phyloP scores from a whole-genome alignment of 2,888 invertebrate species.

The Andrena bicolor region DNA sequence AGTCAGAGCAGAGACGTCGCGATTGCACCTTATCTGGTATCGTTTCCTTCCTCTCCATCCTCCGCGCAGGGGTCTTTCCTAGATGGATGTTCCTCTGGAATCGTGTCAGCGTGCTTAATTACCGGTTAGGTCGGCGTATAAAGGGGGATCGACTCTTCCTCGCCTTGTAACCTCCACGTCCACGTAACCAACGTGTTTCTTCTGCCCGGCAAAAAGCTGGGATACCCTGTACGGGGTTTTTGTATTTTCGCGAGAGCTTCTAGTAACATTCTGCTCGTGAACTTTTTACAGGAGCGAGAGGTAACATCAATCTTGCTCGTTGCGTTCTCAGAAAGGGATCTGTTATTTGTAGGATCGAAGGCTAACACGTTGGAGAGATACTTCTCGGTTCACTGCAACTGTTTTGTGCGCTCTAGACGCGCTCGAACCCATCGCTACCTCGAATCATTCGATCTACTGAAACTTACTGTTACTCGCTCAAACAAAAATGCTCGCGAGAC shows the following conservation, averaged over 20 bases:
- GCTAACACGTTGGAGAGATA: no score
- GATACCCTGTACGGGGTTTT: not conserved
- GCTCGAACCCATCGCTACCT: no score
- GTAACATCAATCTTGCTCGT: no score
- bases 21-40: slow-evolving; percentile 60
- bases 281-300: no score
- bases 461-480: no score
- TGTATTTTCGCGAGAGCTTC: not conserved
- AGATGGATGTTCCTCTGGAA: slow-evolving; percentile 37
- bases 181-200: slow-evolving; percentile 1
- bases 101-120: slow-evolving; percentile 60
- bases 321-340: no score
- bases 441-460: no score
- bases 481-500: no score
- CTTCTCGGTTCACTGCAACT: no score
- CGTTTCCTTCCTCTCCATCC: slow-evolving; percentile 41
- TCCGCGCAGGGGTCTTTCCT: slow-evolving; percentile 26
- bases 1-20: slow-evolving; percentile 30
- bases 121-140: slow-evolving; percentile 38
- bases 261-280: no score
- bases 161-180: slow-evolving; percentile 13
- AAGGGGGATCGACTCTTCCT: slow-evolving; percentile 29
- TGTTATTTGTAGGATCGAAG: no score
- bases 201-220: slow-evolving; percentile 2
- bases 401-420: no score